These are phyloP conservation scores for Lutjanus campechanus DNA, from an alignment of 2,797 vertebrate species.

Conservation along the genomic window DNA sequence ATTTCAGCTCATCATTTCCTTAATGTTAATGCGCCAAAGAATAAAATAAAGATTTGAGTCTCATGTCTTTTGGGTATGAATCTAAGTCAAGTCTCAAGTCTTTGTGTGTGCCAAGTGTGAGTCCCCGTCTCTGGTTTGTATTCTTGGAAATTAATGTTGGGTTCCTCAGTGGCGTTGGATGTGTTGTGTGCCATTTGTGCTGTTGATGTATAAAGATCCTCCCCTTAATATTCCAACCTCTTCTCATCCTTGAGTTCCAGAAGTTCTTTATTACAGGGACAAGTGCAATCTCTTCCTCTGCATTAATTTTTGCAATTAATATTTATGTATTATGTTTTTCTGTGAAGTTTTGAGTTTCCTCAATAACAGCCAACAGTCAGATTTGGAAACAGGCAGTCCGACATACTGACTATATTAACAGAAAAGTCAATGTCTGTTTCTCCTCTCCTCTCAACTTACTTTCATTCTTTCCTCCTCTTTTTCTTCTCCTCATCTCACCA, in stretches of 20 bases:
- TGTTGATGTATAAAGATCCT: neutral
- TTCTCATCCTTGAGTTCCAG: neutral
- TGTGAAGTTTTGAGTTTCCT: constrained; percentile 4
- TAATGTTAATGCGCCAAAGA: no score
- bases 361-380: neutral
- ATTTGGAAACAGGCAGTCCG: constrained; percentile 1
- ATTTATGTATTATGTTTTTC: neutral
- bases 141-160: neutral
- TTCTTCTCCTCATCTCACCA: constrained; percentile 37
- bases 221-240: neutral
- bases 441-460: constrained; percentile 30
- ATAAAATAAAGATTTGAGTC: no score
- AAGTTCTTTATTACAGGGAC: no score
- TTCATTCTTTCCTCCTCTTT: constrained; percentile 36
- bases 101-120: no score
- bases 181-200: neutral
- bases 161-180: neutral
- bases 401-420: constrained; percentile 45
- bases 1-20: no score
- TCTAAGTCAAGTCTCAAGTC: no score
- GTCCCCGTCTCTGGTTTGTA: neutral
- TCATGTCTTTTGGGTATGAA: no score
- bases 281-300: neutral
- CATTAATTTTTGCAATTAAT: neutral
- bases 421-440: constrained; percentile 38